Evolutionary conservation across 2,797 vertebrate genomes (phyloP), one percentile per base, ranked within the genome.

Genomic region (Rhabdomys pumilio): DNA sequence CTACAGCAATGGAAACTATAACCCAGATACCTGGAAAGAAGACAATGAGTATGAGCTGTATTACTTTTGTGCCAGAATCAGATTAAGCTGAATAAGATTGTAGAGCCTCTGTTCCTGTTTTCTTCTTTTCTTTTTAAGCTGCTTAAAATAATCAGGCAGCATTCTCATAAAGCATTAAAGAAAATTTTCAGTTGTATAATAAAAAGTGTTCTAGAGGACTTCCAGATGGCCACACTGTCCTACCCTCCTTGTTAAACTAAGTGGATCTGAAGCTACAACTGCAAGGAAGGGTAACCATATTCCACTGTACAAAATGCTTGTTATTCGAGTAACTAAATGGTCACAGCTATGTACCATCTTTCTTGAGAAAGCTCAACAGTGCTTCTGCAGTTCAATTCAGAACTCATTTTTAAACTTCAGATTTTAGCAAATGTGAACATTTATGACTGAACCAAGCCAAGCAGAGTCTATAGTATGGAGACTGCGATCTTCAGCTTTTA

Each of bases 341-440:
- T 85, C 55, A 82, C 3, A 87, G 22, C 7, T 31, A 63, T 79
- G 15, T 34, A 19, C 20, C 76, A 9, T 44, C 63, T 92, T 75
- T 14, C 9, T 53, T 59, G 13, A 10, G 6, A n/a, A 61, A 77
- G 2, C 38, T 2, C 1, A 63, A 26, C 3, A 26, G 9, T 17
- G 17, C 1, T 93, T 96, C 67, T 87, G 26, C 69, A 57, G 34
- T 53, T n/a, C n/a, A n/a, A n/a, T n/a, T n/a, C n/a, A n/a, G 72
- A 96, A 80, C 0, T 29, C 82, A 10, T 65, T 73, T 76, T 59
- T 3, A 93, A 65, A 38, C 3, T 61, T 93, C 29, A 85, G 22
- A 69, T 65, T 88, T 90, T 80, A 50, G 55, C 1, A 81, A 65
- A 84, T 13, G 9, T 77, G 31, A 15, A 92, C 61, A 44, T 19